phyloP scores from a whole-genome alignment of 2,113 vertebrate genomes.

The Danionella cerebrum region DNA sequence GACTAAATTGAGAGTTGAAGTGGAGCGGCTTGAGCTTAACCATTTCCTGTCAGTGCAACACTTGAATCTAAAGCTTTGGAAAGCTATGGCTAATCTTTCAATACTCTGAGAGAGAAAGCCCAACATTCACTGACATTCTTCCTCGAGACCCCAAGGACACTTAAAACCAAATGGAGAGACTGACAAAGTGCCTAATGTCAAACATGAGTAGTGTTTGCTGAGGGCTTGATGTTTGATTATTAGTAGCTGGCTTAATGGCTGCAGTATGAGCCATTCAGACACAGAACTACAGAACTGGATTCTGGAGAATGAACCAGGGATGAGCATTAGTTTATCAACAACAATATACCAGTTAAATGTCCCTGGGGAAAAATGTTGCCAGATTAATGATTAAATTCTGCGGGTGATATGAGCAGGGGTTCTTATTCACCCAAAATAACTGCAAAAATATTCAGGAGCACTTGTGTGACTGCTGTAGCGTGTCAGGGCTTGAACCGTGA shows the following conservation, averaged over 20 bases:
- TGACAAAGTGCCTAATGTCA: neutral
- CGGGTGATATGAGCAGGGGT: too few species aligned
- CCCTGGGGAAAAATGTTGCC: too few species aligned
- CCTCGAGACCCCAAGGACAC: neutral
- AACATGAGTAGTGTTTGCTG: constrained; percentile 18
- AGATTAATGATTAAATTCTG: too few species aligned
- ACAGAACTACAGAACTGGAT: too few species aligned
- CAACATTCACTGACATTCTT: neutral
- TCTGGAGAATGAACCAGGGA: too few species aligned
- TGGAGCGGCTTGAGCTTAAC: neutral
- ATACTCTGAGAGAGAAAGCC: neutral
- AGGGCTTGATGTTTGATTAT: neutral
- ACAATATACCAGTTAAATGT: too few species aligned
- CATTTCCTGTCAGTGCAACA: constrained; percentile 7
- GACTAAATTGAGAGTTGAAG: neutral
- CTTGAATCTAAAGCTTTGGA: neutral
- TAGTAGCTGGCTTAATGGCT: constrained; percentile 10
- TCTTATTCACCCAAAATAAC: too few species aligned
- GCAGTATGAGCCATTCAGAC: too few species aligned
- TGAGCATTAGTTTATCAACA: too few species aligned
- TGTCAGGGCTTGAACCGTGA: too few species aligned
- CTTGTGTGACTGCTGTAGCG: too few species aligned
- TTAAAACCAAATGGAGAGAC: neutral
- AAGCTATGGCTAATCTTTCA: neutral
- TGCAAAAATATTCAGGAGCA: too few species aligned